Evolutionary conservation across 2,888 invertebrate genomes (phyloP), one percentile per base, ranked within the genome.

Genomic region (Gastrophysa polygoni): DNA sequence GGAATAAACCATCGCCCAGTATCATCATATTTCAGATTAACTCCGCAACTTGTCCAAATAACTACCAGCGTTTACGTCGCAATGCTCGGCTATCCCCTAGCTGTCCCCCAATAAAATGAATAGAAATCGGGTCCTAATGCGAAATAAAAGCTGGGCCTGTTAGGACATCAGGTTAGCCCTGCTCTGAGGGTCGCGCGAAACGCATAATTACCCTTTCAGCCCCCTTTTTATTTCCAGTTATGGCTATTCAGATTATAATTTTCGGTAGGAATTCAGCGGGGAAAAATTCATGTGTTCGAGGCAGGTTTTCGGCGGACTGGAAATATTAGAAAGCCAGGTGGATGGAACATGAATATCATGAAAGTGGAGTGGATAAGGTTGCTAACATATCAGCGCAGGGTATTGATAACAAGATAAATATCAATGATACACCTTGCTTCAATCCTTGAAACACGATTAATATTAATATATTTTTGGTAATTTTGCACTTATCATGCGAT

Each of bases 171-270:
- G 52, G 52, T 59, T 54, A 38, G 43, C 54, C 16, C 21, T 43
- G 49, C 57, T 57, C 8, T 20, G 46, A 62, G 60, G 60, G 59
- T 60, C 54, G 65, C 60, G 64, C 64, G 59, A 68, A 68, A 68
- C 58, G 54, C 60, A 64, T 66, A 64, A 67, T 63, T 59, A 64
- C 61, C 66, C 67, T 43, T 63, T 63, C 68, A 68, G 67, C 71
- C 72, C 70, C 67, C 68, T 64, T 69, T 70, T 70, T 68, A 71
- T 67, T 61, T 64, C 68, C 69, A 68, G 68, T 66, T 70, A 70
- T 68, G 64, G 57, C 64, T 64, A 66, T 69, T 69, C 63, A 68
- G 47, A 71, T 70, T 70, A 14, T 68, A 66, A 69, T 69, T 69
- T 65, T 64, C 47, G 16, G 34, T 59, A 55, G 54, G 63, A 65